These are phyloP conservation scores for Drosophila mayri DNA, from an alignment of 1,140 invertebrate genomes.

Conservation along the genomic window DNA sequence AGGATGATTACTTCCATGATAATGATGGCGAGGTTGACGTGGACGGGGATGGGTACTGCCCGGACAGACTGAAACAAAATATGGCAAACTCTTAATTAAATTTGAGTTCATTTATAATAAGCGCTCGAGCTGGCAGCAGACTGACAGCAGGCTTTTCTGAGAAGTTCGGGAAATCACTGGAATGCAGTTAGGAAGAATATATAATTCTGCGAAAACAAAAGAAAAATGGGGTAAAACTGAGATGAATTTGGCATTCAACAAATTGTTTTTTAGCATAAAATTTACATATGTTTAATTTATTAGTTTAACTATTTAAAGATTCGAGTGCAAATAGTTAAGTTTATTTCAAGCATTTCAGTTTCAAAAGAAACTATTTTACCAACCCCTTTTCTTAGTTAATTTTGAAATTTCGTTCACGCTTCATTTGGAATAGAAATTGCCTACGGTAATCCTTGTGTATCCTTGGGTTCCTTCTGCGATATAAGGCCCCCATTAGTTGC, in stretches of 20 bases:
- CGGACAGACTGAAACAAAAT: slow-evolving; percentile 65
- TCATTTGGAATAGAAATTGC: slow-evolving; percentile 4
- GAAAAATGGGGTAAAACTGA: neutral
- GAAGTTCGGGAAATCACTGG: neutral
- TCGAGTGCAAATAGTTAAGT: too few species aligned
- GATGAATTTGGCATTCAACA: neutral
- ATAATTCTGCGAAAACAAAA: neutral
- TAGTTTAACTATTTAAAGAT: neutral
- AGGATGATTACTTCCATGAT: slow-evolving; percentile 15
- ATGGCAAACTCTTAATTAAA: slow-evolving; percentile 77
- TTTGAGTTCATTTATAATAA: slow-evolving; percentile 80
- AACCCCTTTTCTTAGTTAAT: neutral
- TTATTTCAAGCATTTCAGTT: neutral
- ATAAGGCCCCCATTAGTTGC: slow-evolving; percentile 3
- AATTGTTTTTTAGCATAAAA: neutral
- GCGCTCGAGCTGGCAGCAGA: slow-evolving; percentile 34
- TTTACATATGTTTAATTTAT: neutral
- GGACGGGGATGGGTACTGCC: slow-evolving; percentile 23
- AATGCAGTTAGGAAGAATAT: slow-evolving; percentile 1
- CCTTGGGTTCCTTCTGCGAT: slow-evolving; percentile 1
- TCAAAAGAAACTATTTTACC: neutral
- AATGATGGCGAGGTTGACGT: slow-evolving; percentile 19
- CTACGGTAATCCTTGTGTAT: slow-evolving; percentile 3
- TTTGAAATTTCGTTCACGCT: slow-evolving; percentile 8
- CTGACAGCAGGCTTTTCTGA: slow-evolving; percentile 32